Base-by-base conservation (phyloP, 2,888 invertebrate species). In the Philaethria dido region DNA sequence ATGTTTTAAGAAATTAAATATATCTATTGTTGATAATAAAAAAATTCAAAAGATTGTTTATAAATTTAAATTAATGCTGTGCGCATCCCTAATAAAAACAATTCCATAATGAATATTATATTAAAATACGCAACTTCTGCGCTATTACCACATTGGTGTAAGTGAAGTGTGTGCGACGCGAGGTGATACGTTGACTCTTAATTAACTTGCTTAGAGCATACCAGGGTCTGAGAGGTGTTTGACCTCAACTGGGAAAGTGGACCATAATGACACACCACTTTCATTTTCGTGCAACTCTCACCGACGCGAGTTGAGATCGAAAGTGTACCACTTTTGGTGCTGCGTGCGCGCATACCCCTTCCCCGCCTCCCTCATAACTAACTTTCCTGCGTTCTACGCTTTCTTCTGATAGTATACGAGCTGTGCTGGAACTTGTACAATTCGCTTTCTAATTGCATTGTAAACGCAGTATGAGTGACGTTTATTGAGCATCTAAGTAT, bases 211-310 rank as follows among this genome's bases (percentile, higher is more conserved):
- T 84, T 81, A 84, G 83, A 85, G 79, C 81, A 78, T 61, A 68
- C 54, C 68, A 80, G 82, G 79, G 79, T 68, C 73, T 70, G 42
- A 78, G 80, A 80, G 92, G 87, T 90, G 85, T 83, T 89, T 86
- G 88, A 89, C 89, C 92, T 82, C 83, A 75, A 72, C 82, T 82
- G 88, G 88, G 91, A 92, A 92, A 92, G 92, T 92, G 85, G 87
- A 90, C 85, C 89, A 89, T 89, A 87, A 90, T 91, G 87, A 88
- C 93, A 88, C 78, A 93, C 88, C 86, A 94, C 93, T 92, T 94
- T 94, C 94, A 92, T 94, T 93, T 93, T 93, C 93, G 89, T 91
- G 91, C 93, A 93, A 93, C 93, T 93, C 92, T 92, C 89, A 90
- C 90, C 83, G 78, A 77, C 81, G 87, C 86, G 83, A 84, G 86